Conservation (phyloP, 2,888 invertebrate genomes). For the Taphrorychus bicolor region DNA sequence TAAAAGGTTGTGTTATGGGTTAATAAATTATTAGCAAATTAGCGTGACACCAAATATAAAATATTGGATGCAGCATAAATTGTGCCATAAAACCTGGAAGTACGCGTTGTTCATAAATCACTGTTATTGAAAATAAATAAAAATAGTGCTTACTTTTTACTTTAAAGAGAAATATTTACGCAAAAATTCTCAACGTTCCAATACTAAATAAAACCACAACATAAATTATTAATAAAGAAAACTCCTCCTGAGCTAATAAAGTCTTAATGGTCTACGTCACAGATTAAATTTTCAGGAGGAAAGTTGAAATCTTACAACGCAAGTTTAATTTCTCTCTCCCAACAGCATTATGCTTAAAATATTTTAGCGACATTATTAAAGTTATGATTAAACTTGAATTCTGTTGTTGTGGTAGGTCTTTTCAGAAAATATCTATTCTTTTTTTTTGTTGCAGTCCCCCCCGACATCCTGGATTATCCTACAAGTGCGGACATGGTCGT, state of each 20-base stretch:
- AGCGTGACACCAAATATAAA: too few relatives aligned
- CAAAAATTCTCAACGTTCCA: too few relatives aligned
- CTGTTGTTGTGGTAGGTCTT: too few relatives aligned
- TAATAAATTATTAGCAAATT: too few relatives aligned
- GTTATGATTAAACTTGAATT: neutral
- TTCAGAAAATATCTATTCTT: neutral
- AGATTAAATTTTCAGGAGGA: neutral
- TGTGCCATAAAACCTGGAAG: too few relatives aligned
- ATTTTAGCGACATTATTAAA: neutral
- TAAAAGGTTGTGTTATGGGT: too few relatives aligned
- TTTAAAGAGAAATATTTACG: too few relatives aligned
- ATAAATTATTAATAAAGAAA: neutral
- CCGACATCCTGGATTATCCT: constrained; percentile 83
- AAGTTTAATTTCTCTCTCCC: neutral
- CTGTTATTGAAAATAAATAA: too few relatives aligned
- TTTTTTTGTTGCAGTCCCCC: constrained; percentile 70
- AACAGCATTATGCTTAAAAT: neutral
- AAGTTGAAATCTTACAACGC: neutral
- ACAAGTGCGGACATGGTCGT: constrained; percentile 88
- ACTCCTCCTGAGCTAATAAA: neutral
- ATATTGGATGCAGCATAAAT: too few relatives aligned
- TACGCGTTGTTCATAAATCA: too few relatives aligned
- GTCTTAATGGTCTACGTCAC: neutral
- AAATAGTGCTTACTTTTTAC: too few relatives aligned
- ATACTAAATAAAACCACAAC: too few relatives aligned